These are phyloP conservation scores for Phyllopteryx taeniolatus DNA, from an alignment of 2,113 vertebrate species.

Conservation along the genomic window DNA sequence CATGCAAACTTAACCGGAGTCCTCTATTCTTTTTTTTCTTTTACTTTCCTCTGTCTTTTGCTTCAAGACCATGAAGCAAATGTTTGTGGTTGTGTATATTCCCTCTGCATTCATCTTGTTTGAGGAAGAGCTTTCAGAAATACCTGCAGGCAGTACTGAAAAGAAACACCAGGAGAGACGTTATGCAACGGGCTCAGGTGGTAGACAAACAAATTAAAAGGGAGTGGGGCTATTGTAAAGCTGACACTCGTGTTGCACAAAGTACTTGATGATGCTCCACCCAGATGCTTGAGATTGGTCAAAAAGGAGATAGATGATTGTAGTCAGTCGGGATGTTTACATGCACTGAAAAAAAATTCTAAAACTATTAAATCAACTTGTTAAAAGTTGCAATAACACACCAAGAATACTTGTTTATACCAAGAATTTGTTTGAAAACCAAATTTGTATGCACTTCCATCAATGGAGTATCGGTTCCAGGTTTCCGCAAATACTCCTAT, in stretches of 20 bases:
- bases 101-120: conserved; percentile 55
- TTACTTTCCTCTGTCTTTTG: conserved; percentile 17
- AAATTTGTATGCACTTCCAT: too few relatives aligned
- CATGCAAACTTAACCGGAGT: conserved; percentile 22
- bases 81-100: conserved; percentile 47
- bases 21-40: conserved; percentile 1
- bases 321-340: neutral
- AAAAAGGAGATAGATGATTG: conserved; percentile 2
- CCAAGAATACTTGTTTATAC: too few relatives aligned
- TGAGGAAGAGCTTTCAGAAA: conserved; percentile 49
- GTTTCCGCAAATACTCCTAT: too few relatives aligned
- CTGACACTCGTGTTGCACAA: conserved; percentile 45
- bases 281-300: conserved; percentile 33
- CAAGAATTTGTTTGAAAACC: too few relatives aligned
- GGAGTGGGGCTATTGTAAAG: conserved; percentile 32
- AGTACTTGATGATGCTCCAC: conserved; percentile 28
- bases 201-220: conserved; percentile 49
- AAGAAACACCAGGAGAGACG: conserved; percentile 40
- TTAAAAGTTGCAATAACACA: too few relatives aligned
- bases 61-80: conserved; percentile 24
- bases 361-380: too few relatives aligned
- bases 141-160: conserved; percentile 51
- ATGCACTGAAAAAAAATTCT: neutral
- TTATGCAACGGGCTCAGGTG: conserved; percentile 51
- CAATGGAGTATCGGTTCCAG: too few relatives aligned